Evolutionary conservation across 2,797 vertebrate genomes (phyloP), one percentile per base, ranked within the genome.

Genomic region (Lindbergichthys nudifrons): DNA sequence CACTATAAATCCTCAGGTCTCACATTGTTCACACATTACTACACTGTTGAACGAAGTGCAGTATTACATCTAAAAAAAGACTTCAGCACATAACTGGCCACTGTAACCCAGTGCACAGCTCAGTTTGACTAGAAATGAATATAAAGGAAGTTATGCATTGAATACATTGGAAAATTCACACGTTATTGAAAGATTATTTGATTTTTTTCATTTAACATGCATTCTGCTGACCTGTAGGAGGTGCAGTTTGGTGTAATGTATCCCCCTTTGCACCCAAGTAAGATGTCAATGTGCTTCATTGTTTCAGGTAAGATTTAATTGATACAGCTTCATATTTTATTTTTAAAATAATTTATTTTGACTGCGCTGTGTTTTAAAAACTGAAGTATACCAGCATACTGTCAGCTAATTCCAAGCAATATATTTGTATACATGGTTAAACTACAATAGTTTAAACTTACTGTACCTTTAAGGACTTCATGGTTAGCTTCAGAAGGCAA

Each of bases 401-500:
- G 39, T 14, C 18, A 68, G 32, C 8, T 23, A 14, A 39, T 48
- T 60, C 39, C 19, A 39, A 65, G 7, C 9, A 43, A 39, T 56
- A 43, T 39, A 21, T 36, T 3, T 74, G 9, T 57, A 53, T 73
- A 47, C 15, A 2, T 13, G 14, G n/a, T 79, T 81, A 32, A 75
- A 74, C 60, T 63, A 46, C 42, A 65, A 52, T 69, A 1, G 5
- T 66, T 76, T 64, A 15, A 66, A 66, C 58, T 10, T 43, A 43
- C 50, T 73, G 79, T 54, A 71, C 43, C 61, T 80, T 74, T 62
- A 61, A 75, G 64, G 50, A 5, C 50, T 1, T 47, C 4, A 19
- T 66, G 45, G 61, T 60, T 45, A 47, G 63, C 77, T 70, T 83
- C 76, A 74, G 52, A 77, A 47, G 75, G 46, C 23, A 69, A 74